phyloP scores from a whole-genome alignment of 1,140 invertebrate species.

The Latrodectus geometricus region DNA sequence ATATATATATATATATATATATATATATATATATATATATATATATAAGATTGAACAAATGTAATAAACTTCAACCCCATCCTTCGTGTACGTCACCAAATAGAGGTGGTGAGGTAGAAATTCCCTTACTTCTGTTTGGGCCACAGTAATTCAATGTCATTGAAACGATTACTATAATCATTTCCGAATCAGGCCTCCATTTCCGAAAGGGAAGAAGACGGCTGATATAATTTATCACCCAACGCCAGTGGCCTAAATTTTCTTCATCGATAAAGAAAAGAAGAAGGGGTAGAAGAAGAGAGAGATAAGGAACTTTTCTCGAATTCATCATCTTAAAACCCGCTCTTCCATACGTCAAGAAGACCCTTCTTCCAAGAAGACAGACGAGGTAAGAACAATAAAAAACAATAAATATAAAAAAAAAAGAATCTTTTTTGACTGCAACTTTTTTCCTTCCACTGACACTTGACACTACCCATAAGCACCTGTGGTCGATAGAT shows the following conservation, averaged over 20 bases:
- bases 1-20: too few relatives aligned
- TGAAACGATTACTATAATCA: constrained; percentile 18
- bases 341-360: constrained; percentile 34
- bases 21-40: too few relatives aligned
- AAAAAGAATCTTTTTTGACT: too few relatives aligned
- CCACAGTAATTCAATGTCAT: background rate
- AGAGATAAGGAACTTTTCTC: constrained; percentile 26
- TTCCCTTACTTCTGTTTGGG: background rate
- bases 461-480: constrained; percentile 49
- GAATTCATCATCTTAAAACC: constrained; percentile 48
- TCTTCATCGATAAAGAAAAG: constrained; percentile 26
- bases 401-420: background rate
- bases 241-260: constrained; percentile 27
- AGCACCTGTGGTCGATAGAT: constrained; percentile 45
- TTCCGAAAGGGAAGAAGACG: constrained; percentile 4
- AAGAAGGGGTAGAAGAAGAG: background rate
- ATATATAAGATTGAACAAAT: too few relatives aligned
- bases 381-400: constrained; percentile 5
- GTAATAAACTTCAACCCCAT: too few relatives aligned
- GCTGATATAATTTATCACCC: constrained; percentile 25
- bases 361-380: constrained; percentile 2
- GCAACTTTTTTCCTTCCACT: background rate
- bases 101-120: background rate
- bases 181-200: background rate
- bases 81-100: too few relatives aligned